These are phyloP conservation scores for Acanthopagrus latus DNA, from an alignment of 2,797 vertebrate species.

Conservation along the genomic window DNA sequence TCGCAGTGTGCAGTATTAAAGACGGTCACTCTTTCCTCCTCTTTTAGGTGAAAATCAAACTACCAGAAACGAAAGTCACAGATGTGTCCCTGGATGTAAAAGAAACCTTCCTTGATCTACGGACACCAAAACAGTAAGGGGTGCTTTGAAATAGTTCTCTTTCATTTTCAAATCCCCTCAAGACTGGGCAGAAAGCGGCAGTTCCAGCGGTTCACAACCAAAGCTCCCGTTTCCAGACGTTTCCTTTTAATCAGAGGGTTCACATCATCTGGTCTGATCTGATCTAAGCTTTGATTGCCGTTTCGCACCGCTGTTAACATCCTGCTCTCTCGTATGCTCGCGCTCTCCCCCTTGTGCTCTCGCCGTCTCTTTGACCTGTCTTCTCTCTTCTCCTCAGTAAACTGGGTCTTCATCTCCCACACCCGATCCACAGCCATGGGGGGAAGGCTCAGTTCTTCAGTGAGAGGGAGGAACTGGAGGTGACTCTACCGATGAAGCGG, in stretches of 20 bases:
- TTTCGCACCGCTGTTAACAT: conserved; percentile 24
- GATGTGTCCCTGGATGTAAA: conserved; percentile 91
- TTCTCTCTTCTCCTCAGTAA: conserved; percentile 83
- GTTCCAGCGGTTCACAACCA: conserved; percentile 21
- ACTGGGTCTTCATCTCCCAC: conserved; percentile 92
- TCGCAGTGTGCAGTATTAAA: conserved; percentile 13
- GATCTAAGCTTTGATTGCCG: conserved; percentile 45
- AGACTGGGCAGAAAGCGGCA: conserved; percentile 7
- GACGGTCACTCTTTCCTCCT: background rate
- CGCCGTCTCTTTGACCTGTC: background rate
- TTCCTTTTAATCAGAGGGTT: conserved; percentile 40
- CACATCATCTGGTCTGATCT: background rate
- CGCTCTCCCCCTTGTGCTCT: background rate
- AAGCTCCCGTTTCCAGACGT: conserved; percentile 28
- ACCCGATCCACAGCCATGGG: conserved; percentile 85
- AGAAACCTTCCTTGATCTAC: conserved; percentile 91
- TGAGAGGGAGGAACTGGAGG: conserved; percentile 89
- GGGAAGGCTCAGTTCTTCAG: conserved; percentile 89
- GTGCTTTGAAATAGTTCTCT: conserved; percentile 50
- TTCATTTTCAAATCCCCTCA: conserved; percentile 38
- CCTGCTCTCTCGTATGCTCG: conserved; percentile 1
- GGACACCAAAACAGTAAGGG: conserved; percentile 92
- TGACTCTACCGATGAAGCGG: conserved; percentile 88
- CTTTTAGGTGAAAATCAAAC: conserved; percentile 90
- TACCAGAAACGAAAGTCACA: conserved; percentile 88